Evolutionary conservation across 2,113 vertebrate species (phyloP).

Genomic region (Motacilla tschutschensis): DNA sequence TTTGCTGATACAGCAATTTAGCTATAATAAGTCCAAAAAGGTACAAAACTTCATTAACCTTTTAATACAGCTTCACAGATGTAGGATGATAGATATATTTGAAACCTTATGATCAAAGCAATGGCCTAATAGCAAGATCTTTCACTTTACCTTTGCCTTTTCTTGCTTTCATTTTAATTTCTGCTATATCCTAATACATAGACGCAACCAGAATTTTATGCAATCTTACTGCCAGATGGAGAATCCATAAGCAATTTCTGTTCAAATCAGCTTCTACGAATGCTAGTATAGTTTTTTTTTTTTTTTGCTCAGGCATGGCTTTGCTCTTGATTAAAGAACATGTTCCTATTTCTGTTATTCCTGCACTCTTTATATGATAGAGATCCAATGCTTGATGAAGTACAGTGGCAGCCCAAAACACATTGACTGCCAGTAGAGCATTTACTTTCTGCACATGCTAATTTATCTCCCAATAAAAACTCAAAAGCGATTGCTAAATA

Average conservation of each 20-base stretch:
- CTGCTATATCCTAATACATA: slow-evolving; percentile 50
- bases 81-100: slow-evolving; percentile 61
- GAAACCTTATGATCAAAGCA: slow-evolving; percentile 72
- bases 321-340: neutral
- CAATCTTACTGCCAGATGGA: slow-evolving; percentile 2
- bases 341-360: neutral
- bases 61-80: slow-evolving; percentile 73
- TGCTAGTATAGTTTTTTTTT: neutral
- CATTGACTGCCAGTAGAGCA: neutral
- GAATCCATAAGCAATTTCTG: slow-evolving; percentile 48
- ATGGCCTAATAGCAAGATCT: slow-evolving; percentile 65
- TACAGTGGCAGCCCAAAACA: neutral
- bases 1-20: slow-evolving; percentile 70
- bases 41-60: slow-evolving; percentile 78
- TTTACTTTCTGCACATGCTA: neutral
- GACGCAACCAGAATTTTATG: slow-evolving; percentile 21
- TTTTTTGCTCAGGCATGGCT: neutral
- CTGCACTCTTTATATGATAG: neutral
- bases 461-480: neutral
- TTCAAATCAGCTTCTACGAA: slow-evolving; percentile 11
- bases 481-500: neutral
- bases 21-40: slow-evolving; percentile 62
- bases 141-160: slow-evolving; percentile 60
- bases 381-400: neutral
- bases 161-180: slow-evolving; percentile 68